Evolutionary conservation across 2,113 vertebrate species (phyloP), one percentile per base, ranked within the genome.

Genomic region (Ascaphus truei): DNA sequence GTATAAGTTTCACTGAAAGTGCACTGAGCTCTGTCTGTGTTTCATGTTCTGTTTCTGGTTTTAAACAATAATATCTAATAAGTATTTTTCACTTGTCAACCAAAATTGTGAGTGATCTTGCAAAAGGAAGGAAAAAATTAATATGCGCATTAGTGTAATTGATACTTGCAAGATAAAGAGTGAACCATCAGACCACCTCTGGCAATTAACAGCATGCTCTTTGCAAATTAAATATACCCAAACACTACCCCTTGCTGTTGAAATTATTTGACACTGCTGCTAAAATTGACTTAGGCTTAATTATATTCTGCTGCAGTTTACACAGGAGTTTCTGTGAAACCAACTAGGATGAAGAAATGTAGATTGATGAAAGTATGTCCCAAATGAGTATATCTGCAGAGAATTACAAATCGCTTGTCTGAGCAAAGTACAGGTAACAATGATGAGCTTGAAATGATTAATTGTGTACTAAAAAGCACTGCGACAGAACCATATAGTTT

Each of bases 351-450:
- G 55, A 58, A 59, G 65, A 68, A 15, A 56, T 60, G 53, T 48
- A 59, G 66, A 68, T 56, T 68, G 66, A 68, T 68, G 66, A 68
- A 68, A 68, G 7, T 29, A 10, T 39, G 56, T 68, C 55, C 60
- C 66, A 27, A 27, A 59, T 68, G 66, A 58, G 45, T 60, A 68
- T 68, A 59, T 60, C 66, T 68, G 66, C 55, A 59, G 30, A 68
- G 66, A 51, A 68, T 59, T 68, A 68, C 65, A 68, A 68, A 68
- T 68, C 13, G 41, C 65, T 68, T 68, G 65, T 68, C 53, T 58
- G 65, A 48, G 65, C 53, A 43, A 68, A 45, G 53, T 13, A 9
- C 53, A 68, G 65, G 65, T 68, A 68, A 48, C 53, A 58, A 34
- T 58, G 52, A 67, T 67, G 65, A 68, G 37, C 53, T 31, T 34